Percentiles rank a stretch among this genome's conserved stretches.
Evolutionary conservation across 2,888 invertebrate species (phyloP).

Genomic region (Clitarchus hookeri): DNA sequence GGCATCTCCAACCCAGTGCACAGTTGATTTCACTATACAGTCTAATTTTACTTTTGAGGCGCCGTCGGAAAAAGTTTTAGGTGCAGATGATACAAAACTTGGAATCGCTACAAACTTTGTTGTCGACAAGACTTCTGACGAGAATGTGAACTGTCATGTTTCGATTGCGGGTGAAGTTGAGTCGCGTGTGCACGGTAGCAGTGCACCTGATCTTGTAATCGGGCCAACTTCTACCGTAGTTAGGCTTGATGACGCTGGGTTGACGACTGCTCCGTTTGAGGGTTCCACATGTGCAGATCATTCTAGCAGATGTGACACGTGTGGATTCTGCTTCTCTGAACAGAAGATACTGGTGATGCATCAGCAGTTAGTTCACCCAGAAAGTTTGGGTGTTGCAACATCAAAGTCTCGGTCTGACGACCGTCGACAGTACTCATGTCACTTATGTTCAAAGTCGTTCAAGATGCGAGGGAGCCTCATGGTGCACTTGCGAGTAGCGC

Average conservation of each 20-base stretch:
- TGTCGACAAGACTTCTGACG: background rate
- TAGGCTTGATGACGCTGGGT: background rate
- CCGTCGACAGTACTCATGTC: slow-evolving; percentile 65
- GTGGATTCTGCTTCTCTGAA: slow-evolving; percentile 73
- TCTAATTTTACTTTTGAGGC: too few species aligned
- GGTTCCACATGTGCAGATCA: background rate
- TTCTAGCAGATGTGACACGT: slow-evolving; percentile 66
- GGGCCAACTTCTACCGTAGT: background rate
- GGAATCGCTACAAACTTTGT: background rate
- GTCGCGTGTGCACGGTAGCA: background rate
- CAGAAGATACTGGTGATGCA: slow-evolving; percentile 73
- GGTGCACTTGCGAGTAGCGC: slow-evolving; percentile 80
- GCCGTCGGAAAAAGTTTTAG: background rate
- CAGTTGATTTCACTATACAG: too few species aligned
- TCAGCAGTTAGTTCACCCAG: slow-evolving; percentile 68
- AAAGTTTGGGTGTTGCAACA: slow-evolving; percentile 53
- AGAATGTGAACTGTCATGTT: background rate
- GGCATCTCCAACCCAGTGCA: too few species aligned
- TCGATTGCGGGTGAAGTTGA: background rate
- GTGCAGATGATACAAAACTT: background rate
- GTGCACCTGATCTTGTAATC: background rate
- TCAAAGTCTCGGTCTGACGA: background rate
- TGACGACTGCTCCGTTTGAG: background rate
- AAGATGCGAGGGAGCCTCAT: slow-evolving; percentile 82
- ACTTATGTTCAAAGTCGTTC: slow-evolving; percentile 77